These are phyloP conservation scores for Euwallacea similis DNA, from an alignment of 1,140 invertebrate genomes.

Conservation along the genomic window DNA sequence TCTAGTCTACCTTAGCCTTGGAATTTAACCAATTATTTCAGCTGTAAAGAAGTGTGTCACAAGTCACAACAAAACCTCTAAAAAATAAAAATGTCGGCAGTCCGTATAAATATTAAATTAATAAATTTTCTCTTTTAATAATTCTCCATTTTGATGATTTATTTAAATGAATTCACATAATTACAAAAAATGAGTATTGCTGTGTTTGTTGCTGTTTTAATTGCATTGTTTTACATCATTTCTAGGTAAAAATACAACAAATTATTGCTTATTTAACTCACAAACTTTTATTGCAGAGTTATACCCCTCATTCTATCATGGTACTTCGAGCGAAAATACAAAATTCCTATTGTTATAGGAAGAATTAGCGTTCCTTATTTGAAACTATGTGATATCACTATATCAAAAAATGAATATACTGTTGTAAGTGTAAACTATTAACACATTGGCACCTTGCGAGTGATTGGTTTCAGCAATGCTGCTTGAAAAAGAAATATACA, in stretches of 20 bases:
- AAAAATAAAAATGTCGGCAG: too few relatives aligned
- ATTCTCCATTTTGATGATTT: too few relatives aligned
- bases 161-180: neutral
- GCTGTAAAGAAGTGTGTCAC: too few relatives aligned
- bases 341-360: conserved; percentile 68
- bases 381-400: conserved; percentile 43
- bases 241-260: conserved; percentile 28
- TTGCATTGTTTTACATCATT: conserved; percentile 25
- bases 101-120: too few relatives aligned
- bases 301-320: conserved; percentile 68
- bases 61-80: too few relatives aligned
- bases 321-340: conserved; percentile 64
- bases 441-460: too few relatives aligned
- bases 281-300: conserved; percentile 57
- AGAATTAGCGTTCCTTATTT: conserved; percentile 68
- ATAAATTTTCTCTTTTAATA: too few relatives aligned
- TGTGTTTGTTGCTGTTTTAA: conserved; percentile 21
- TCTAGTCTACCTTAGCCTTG: too few relatives aligned
- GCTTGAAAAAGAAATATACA: too few relatives aligned
- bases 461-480: too few relatives aligned
- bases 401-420: conserved; percentile 35
- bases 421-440: conserved; percentile 20
- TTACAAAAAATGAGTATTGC: conserved; percentile 7
- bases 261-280: neutral
- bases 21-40: too few relatives aligned